Conservation (phyloP, 2,797 vertebrate species). For the Melanogrammus aeglefinus region DNA sequence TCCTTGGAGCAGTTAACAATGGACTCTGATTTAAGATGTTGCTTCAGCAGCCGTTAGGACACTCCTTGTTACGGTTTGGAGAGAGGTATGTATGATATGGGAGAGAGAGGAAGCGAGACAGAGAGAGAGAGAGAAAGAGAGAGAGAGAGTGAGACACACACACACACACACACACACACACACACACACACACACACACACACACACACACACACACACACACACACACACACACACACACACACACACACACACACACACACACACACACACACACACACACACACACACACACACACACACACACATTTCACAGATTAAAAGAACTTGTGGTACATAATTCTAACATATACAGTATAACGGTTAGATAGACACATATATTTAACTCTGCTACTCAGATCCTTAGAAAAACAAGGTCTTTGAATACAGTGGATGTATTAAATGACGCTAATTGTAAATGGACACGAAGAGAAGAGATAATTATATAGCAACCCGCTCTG, state of each 20-base stretch:
- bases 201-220: too few relatives aligned
- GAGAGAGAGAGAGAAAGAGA: neutral
- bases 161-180: too few relatives aligned
- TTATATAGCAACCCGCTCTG: neutral
- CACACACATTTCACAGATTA: too few relatives aligned
- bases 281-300: too few relatives aligned
- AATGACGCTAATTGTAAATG: neutral
- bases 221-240: too few relatives aligned
- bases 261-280: too few relatives aligned
- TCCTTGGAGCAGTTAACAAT: slow-evolving; percentile 48
- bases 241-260: too few relatives aligned
- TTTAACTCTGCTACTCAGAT: neutral
- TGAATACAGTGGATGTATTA: neutral
- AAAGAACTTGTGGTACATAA: too few relatives aligned
- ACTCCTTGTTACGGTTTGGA: slow-evolving; percentile 23
- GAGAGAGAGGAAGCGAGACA: neutral
- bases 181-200: too few relatives aligned
- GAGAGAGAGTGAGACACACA: neutral
- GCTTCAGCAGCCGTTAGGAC: slow-evolving; percentile 29
- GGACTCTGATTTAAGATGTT: slow-evolving; percentile 21
- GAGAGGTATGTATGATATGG: neutral
- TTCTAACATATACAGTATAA: too few relatives aligned
- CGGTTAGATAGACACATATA: neutral
- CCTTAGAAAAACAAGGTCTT: neutral
- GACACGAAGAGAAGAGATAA: neutral